Conservation (phyloP, 2,797 vertebrate genomes). For the Acanthopagrus latus region DNA sequence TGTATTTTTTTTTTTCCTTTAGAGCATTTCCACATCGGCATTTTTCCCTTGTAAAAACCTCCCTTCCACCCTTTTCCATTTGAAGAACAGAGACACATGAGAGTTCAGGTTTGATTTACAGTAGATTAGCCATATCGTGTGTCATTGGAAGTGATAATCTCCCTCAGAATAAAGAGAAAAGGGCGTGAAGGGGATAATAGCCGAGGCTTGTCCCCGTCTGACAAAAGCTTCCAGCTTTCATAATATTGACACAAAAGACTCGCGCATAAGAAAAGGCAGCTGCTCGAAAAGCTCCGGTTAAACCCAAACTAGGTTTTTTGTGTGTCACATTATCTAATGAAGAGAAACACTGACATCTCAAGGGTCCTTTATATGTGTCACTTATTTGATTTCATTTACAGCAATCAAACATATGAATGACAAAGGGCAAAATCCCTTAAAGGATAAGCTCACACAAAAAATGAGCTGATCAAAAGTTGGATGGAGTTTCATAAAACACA, state of each 20-base stretch:
- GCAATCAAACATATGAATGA: conserved; percentile 41
- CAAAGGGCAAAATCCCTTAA: conserved; percentile 5
- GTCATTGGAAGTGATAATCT: conserved; percentile 65
- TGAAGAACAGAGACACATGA: conserved; percentile 37
- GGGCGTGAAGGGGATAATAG: conserved; percentile 79
- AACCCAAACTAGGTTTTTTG: conserved; percentile 76
- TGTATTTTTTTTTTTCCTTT: conserved; percentile 13
- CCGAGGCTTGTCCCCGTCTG: conserved; percentile 86
- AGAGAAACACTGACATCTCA: conserved; percentile 49
- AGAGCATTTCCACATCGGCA: conserved; percentile 9
- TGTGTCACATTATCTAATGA: conserved; percentile 56
- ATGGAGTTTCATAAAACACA: no score
- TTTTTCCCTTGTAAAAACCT: conserved; percentile 29
- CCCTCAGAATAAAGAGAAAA: conserved; percentile 77
- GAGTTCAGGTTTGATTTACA: conserved; percentile 68
- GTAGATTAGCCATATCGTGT: conserved; percentile 68
- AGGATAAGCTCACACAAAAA: not conserved
- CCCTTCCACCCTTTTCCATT: not conserved
- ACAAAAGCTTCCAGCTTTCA: conserved; percentile 78
- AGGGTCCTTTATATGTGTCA: conserved; percentile 26
- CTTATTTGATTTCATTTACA: conserved; percentile 51
- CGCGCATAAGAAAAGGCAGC: conserved; percentile 64
- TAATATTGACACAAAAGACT: conserved; percentile 78
- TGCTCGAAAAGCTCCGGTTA: conserved; percentile 67
- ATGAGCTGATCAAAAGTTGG: no score